Conservation (phyloP, 2,888 invertebrate genomes). For the Holacanthella duospinosa region DNA sequence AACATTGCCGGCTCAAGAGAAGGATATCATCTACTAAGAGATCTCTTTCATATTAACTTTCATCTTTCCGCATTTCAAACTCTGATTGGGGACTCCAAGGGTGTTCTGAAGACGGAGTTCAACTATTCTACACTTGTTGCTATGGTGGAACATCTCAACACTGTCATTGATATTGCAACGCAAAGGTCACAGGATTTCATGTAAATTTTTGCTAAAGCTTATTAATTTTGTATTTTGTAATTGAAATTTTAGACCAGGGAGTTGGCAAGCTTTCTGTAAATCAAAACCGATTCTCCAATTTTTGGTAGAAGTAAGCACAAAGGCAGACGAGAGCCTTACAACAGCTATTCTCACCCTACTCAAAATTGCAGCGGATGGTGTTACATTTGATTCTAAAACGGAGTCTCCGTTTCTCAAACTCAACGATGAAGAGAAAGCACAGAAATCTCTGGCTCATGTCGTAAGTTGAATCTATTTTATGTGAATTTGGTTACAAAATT, state of each 20-base stretch:
- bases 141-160: slow-evolving; percentile 86
- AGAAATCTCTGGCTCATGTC: slow-evolving; percentile 35
- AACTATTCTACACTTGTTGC: slow-evolving; percentile 56
- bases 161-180: slow-evolving; percentile 83
- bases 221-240: too few relatives aligned
- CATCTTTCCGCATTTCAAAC: slow-evolving; percentile 53
- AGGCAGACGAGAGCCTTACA: slow-evolving; percentile 36
- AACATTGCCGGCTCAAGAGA: slow-evolving; percentile 92
- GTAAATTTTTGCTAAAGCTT: background rate
- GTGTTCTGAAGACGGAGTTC: slow-evolving; percentile 31
- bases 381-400: slow-evolving; percentile 34
- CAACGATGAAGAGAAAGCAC: slow-evolving; percentile 34
- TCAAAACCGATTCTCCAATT: slow-evolving; percentile 68
- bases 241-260: slow-evolving; percentile 57
- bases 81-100: slow-evolving; percentile 23
- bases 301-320: slow-evolving; percentile 54
- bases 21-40: slow-evolving; percentile 83
- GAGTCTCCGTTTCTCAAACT: slow-evolving; percentile 34
- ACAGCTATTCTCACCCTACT: slow-evolving; percentile 33
- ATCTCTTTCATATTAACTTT: slow-evolving; percentile 82
- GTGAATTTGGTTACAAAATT: background rate
- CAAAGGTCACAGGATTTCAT: slow-evolving; percentile 44
- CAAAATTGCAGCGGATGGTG: slow-evolving; percentile 36
- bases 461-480: slow-evolving; percentile 1
- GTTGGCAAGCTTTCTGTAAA: slow-evolving; percentile 88